These are phyloP conservation scores for Chloroceryle aenea DNA, from an alignment of 2,113 vertebrate species.

Conservation along the genomic window DNA sequence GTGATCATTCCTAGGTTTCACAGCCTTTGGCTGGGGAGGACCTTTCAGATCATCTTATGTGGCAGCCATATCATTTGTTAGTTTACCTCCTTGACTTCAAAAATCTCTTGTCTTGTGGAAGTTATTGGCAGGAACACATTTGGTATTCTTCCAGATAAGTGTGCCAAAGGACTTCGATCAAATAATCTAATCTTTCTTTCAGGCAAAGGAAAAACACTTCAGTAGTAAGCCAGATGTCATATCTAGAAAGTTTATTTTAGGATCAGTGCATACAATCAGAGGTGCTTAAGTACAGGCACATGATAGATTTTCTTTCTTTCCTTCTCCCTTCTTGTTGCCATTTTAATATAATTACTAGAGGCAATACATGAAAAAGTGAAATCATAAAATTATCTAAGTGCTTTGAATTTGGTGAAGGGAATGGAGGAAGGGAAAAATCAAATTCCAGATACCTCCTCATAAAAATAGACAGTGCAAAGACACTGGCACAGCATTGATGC, in stretches of 20 bases:
- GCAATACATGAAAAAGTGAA: not conserved
- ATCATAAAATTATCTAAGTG: not conserved
- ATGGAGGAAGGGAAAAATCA: not conserved
- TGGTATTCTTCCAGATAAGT: not conserved
- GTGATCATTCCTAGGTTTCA: not conserved
- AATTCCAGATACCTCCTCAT: not conserved
- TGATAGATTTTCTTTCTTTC: not conserved
- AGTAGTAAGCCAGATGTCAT: not conserved
- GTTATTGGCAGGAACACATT: not conserved
- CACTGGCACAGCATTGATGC: not conserved
- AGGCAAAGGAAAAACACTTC: not conserved
- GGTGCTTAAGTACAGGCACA: not conserved
- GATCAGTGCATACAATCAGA: not conserved
- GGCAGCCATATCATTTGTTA: not conserved
- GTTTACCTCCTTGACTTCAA: not conserved
- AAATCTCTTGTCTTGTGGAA: not conserved
- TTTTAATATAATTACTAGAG: not conserved
- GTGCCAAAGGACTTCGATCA: not conserved
- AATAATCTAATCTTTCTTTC: not conserved
- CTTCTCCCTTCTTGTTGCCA: not conserved
- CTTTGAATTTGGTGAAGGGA: not conserved
- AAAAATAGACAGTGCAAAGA: not conserved
- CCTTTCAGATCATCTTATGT: not conserved
- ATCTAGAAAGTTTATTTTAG: not conserved
- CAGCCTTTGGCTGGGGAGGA: accelerated